Percentiles rank a stretch among this genome's conserved stretches.
These are phyloP conservation scores for Colinus virginianus DNA, from an alignment of 2,113 vertebrate genomes.

Conservation along the genomic window DNA sequence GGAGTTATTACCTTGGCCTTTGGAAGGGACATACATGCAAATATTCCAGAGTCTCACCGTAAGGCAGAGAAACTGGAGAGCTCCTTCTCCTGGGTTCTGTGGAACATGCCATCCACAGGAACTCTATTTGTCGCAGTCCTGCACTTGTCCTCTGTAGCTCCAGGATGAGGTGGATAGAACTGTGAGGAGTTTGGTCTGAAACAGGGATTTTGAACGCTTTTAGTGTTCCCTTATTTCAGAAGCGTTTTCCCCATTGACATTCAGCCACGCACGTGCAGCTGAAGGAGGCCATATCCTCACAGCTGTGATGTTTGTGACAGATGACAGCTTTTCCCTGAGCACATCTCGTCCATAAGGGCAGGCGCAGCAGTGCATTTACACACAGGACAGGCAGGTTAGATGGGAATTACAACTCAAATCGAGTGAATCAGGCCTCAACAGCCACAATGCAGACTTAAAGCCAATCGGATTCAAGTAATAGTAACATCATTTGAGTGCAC, in stretches of 20 bases:
- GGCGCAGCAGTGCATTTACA: background rate
- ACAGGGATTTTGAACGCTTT: background rate
- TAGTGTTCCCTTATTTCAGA: background rate
- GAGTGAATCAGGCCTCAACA: background rate
- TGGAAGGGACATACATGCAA: background rate
- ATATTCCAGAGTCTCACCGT: background rate
- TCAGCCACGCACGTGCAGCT: background rate
- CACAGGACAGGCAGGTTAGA: background rate
- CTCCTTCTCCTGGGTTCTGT: background rate
- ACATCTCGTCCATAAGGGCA: background rate
- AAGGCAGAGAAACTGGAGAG: background rate
- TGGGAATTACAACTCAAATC: background rate
- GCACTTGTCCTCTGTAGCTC: background rate
- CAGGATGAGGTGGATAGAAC: background rate
- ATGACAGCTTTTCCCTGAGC: background rate
- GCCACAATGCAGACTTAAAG: background rate
- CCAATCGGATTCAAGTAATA: background rate
- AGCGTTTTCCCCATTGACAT: background rate
- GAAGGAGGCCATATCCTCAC: background rate
- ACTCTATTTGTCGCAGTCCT: background rate
- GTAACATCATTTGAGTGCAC: background rate
- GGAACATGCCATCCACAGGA: background rate
- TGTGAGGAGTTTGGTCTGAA: constrained; percentile 1
- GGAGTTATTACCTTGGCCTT: background rate
- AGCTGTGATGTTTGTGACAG: background rate